Percentiles rank a stretch among this genome's conserved stretches.
Conservation (phyloP, 2,113 vertebrate genomes). For the Craseonycteris thonglongyai region DNA sequence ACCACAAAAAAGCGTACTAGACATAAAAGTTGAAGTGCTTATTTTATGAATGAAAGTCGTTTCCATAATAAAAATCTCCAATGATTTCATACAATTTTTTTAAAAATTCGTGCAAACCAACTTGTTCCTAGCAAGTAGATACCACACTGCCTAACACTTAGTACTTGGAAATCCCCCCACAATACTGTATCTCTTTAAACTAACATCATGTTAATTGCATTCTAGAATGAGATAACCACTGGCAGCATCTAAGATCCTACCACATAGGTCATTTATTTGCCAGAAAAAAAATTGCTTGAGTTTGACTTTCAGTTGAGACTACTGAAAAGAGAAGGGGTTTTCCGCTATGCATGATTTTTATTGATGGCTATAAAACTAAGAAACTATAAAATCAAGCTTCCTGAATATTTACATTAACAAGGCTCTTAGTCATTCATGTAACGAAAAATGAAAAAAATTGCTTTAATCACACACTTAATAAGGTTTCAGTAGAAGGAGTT, state of each 20-base stretch:
- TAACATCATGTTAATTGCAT: neutral
- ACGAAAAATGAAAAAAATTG: constrained; percentile 47
- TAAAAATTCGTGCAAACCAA: constrained; percentile 12
- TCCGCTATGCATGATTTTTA: constrained; percentile 32
- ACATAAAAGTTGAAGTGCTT: constrained; percentile 13
- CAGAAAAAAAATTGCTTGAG: neutral
- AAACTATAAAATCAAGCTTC: constrained; percentile 49
- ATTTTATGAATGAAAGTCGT: constrained; percentile 31
- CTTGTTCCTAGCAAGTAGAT: constrained; percentile 38
- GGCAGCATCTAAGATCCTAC: neutral
- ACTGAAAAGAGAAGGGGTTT: constrained; percentile 20
- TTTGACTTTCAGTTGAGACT: neutral
- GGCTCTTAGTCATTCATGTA: constrained; percentile 41
- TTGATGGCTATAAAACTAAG: constrained; percentile 26
- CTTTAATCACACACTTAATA: constrained; percentile 42
- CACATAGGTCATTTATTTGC: neutral
- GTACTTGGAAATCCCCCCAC: constrained; percentile 18
- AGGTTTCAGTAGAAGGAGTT: neutral
- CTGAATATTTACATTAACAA: constrained; percentile 51
- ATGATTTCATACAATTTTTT: constrained; percentile 12
- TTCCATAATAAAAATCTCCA: constrained; percentile 1
- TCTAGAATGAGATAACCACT: neutral
- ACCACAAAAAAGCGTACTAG: constrained; percentile 2
- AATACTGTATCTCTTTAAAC: constrained; percentile 22
- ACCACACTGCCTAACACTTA: neutral